phyloP scores from a whole-genome alignment of 2,888 invertebrate genomes.

The Epinotia brunnichana region DNA sequence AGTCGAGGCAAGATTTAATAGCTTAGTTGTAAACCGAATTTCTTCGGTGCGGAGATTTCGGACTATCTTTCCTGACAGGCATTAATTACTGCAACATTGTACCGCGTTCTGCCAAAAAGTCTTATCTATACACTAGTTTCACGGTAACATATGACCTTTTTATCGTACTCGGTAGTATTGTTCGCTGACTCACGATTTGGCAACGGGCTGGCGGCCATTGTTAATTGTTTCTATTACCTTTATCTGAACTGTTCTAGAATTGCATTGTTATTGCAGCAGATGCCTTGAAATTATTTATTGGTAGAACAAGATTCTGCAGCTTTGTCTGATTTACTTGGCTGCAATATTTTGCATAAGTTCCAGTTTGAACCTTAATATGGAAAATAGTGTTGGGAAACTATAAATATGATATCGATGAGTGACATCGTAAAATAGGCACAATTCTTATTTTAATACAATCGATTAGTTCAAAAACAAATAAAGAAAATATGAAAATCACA shows the following conservation, averaged over 20 bases:
- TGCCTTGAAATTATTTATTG: slow-evolving; percentile 32
- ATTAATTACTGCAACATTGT: slow-evolving; percentile 15
- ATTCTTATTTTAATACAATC: too few species aligned
- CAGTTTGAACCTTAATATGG: too few species aligned
- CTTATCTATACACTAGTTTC: not conserved
- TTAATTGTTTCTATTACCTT: slow-evolving; percentile 49
- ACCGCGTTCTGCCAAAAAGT: not conserved
- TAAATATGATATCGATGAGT: too few species aligned
- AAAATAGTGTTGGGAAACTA: too few species aligned
- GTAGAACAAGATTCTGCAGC: slow-evolving; percentile 6
- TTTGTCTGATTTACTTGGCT: not conserved
- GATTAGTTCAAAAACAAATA: too few species aligned
- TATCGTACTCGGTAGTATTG: slow-evolving; percentile 2
- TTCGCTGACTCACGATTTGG: slow-evolving; percentile 48
- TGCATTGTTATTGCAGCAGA: slow-evolving; percentile 32
- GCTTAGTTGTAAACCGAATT: not conserved
- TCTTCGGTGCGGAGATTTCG: slow-evolving; percentile 32
- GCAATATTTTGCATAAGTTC: too few species aligned
- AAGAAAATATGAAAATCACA: too few species aligned
- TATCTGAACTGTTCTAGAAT: slow-evolving; percentile 44
- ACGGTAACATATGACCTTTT: not conserved
- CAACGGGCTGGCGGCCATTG: slow-evolving; percentile 46
- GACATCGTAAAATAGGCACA: too few species aligned
- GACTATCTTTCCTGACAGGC: slow-evolving; percentile 39
- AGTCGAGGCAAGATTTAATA: not conserved